phyloP scores from a whole-genome alignment of 1,140 invertebrate species.

The Apis cerana region DNA sequence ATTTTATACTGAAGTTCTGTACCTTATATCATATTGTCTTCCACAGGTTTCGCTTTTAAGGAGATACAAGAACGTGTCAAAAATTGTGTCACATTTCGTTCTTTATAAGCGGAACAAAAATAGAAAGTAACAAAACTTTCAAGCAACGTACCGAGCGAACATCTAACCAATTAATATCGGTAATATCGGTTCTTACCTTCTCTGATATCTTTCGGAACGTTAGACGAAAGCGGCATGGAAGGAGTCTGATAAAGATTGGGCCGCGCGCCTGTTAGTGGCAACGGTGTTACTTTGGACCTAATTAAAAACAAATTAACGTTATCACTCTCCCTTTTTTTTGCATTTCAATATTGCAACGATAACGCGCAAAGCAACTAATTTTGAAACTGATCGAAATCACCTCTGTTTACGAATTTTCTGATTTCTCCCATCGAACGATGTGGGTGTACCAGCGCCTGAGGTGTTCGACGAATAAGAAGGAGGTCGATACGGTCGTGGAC shows the following conservation, averaged over 20 bases:
- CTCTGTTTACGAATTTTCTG: conserved; percentile 79
- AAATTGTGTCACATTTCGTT: conserved; percentile 53
- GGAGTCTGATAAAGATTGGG: conserved; percentile 77
- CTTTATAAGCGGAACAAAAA: conserved; percentile 54
- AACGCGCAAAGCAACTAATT: too few relatives aligned
- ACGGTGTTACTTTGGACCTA: conserved; percentile 77
- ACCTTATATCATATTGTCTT: conserved; percentile 80
- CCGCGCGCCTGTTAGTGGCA: conserved; percentile 72
- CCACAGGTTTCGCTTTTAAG: conserved; percentile 78
- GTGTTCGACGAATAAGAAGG: conserved; percentile 77
- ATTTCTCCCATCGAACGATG: conserved; percentile 75
- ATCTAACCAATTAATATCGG: conserved; percentile 26
- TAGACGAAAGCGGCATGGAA: conserved; percentile 75
- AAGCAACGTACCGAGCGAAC: conserved; percentile 58
- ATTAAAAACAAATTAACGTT: conserved; percentile 18
- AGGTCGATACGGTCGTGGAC: conserved; percentile 76
- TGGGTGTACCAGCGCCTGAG: conserved; percentile 74
- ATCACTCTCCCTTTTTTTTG: not conserved
- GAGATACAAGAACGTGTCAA: conserved; percentile 72
- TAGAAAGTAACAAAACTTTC: conserved; percentile 53
- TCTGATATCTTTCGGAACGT: conserved; percentile 76
- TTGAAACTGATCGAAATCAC: conserved; percentile 61
- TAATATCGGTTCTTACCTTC: conserved; percentile 71
- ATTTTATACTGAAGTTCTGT: conserved; percentile 66
- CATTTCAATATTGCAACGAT: too few relatives aligned